Conservation (phyloP, 2,113 vertebrate genomes). For the Apteryx owenii region DNA sequence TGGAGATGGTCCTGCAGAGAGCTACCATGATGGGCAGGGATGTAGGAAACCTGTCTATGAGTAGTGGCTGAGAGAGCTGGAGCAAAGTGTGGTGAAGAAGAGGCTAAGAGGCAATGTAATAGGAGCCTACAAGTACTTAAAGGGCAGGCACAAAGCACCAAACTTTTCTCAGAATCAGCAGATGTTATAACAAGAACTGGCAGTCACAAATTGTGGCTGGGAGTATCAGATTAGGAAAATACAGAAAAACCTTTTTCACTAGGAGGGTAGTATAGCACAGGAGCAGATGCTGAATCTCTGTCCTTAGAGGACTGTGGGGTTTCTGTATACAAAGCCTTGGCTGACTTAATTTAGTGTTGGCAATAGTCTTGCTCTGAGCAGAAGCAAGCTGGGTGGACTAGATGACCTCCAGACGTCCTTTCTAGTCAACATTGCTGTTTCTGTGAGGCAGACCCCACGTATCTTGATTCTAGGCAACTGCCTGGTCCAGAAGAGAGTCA, state of each 20-base stretch:
- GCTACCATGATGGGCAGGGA: neutral
- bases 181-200: neutral
- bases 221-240: neutral
- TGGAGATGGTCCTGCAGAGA: neutral
- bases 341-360: neutral
- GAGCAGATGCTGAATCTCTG: neutral
- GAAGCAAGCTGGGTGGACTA: neutral
- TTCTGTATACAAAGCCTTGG: neutral
- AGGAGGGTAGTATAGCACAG: neutral
- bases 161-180: neutral
- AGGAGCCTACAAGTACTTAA: fast-evolving
- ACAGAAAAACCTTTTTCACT: neutral
- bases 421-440: neutral
- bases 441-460: fast-evolving
- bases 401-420: neutral
- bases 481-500: neutral
- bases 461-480: fast-evolving
- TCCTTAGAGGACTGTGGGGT: neutral
- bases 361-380: neutral
- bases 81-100: neutral
- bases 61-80: neutral
- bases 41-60: neutral
- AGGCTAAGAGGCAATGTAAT: neutral
- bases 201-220: neutral
- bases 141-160: neutral